phyloP scores from a whole-genome alignment of 2,797 vertebrate genomes.

The Lagocephalus sceleratus region DNA sequence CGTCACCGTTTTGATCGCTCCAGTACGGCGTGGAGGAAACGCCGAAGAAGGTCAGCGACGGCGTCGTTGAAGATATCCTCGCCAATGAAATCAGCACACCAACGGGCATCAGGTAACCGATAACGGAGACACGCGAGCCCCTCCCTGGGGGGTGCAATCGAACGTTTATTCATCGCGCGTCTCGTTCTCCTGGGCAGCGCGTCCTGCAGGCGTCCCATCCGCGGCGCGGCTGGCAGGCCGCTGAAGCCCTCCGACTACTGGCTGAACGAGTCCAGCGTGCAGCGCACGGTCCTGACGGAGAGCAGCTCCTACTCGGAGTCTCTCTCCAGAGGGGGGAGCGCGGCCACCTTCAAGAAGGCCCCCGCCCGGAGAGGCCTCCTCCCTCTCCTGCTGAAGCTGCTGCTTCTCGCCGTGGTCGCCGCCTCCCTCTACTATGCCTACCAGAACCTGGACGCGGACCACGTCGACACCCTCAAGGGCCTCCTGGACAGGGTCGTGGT shows the following conservation, averaged over 20 bases:
- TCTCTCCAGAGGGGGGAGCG: constrained; percentile 30
- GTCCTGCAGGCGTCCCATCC: constrained; percentile 90
- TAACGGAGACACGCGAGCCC: neutral
- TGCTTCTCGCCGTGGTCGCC: constrained; percentile 80
- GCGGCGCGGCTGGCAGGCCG: constrained; percentile 89
- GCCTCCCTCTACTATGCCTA: constrained; percentile 83
- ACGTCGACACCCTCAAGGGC: constrained; percentile 76
- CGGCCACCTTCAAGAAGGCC: constrained; percentile 56
- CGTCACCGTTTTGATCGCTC: constrained; percentile 2
- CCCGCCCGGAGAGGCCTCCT: constrained; percentile 72
- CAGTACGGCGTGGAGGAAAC: constrained; percentile 78
- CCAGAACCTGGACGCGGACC: constrained; percentile 86
- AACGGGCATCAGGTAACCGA: constrained; percentile 87
- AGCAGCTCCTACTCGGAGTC: constrained; percentile 58
- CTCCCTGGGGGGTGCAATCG: no score
- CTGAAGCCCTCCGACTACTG: constrained; percentile 84
- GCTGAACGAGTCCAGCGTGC: constrained; percentile 80
- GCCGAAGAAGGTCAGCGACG: constrained; percentile 79
- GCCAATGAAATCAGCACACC: constrained; percentile 88
- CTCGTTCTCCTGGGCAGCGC: constrained; percentile 70
- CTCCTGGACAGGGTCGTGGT: constrained; percentile 45
- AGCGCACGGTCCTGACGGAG: constrained; percentile 55
- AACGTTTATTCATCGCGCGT: no score
- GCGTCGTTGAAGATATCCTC: constrained; percentile 92
- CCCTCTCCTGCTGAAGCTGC: constrained; percentile 84